Evolutionary conservation across 2,113 vertebrate genomes (phyloP).

Genomic region (Cyanoliseus patagonus): DNA sequence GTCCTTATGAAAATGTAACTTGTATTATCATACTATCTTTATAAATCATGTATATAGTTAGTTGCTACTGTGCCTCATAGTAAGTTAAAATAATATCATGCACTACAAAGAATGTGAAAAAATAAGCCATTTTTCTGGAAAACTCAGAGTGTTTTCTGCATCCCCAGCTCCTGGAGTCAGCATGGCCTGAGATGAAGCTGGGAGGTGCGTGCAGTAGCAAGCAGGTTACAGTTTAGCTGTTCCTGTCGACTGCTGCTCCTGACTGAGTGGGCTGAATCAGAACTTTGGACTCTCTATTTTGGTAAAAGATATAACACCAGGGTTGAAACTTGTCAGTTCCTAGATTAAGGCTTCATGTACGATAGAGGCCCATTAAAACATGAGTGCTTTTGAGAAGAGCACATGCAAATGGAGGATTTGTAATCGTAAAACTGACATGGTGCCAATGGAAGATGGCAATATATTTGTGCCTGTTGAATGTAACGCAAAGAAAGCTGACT

Average conservation of each 20-base stretch:
- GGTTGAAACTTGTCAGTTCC: conserved; percentile 25
- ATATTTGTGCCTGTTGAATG: not conserved
- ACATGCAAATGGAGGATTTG: not conserved
- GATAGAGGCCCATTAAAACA: conserved; percentile 33
- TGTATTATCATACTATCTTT: not conserved
- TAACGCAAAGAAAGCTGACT: not conserved
- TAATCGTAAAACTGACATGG: conserved; percentile 38
- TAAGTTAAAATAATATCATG: not conserved
- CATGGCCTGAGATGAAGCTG: not conserved
- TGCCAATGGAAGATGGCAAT: conserved; percentile 8
- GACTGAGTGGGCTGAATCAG: not conserved
- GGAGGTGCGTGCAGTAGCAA: not conserved
- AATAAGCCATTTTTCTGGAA: not conserved
- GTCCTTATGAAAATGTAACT: not conserved
- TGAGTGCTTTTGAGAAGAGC: conserved; percentile 30
- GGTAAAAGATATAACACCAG: not conserved
- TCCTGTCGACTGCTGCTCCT: conserved; percentile 25
- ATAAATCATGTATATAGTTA: not conserved
- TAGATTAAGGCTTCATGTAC: conserved; percentile 38
- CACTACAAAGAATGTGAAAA: not conserved
- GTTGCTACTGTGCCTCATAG: not conserved
- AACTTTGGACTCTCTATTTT: conserved; percentile 16
- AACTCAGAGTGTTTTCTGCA: not conserved
- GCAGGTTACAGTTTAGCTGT: not conserved
- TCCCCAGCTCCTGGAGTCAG: not conserved